These are phyloP conservation scores for Morinoia aosen DNA, from an alignment of 2,888 invertebrate species.

Conservation along the genomic window DNA sequence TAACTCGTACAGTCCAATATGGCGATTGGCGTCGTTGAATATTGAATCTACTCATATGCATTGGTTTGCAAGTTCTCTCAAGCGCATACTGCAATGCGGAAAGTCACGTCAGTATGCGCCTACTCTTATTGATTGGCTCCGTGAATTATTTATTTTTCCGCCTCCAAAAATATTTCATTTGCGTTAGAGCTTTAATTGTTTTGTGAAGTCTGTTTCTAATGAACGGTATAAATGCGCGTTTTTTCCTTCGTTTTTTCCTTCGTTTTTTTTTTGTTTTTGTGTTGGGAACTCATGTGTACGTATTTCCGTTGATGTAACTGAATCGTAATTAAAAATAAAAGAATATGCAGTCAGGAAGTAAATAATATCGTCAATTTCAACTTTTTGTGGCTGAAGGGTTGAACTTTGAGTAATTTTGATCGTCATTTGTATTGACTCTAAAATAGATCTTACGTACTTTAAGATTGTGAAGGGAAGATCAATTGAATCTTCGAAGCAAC, in stretches of 20 bases:
- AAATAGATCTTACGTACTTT: neutral
- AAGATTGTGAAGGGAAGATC: neutral
- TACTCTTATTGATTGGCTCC: neutral
- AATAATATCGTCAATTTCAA: neutral
- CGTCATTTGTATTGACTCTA: neutral
- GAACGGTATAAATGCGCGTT: too few species aligned
- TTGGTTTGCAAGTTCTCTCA: neutral
- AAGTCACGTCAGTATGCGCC: neutral
- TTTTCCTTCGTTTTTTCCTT: too few species aligned
- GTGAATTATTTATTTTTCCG: too few species aligned
- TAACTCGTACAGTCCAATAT: neutral
- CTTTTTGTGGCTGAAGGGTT: neutral
- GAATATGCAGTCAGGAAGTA: too few species aligned
- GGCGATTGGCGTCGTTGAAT: neutral
- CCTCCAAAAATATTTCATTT: too few species aligned
- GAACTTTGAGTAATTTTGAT: neutral
- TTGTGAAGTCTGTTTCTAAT: too few species aligned
- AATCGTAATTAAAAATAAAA: too few species aligned
- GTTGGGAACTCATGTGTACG: too few species aligned
- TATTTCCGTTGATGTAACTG: too few species aligned
- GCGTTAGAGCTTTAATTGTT: too few species aligned
- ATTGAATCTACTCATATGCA: neutral
- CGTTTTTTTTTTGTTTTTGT: too few species aligned
- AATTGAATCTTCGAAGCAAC: neutral
- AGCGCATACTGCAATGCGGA: neutral